Evolutionary conservation across 64 coral and sea anemone species (phyloP).

Genomic region (Catalaphyllia jardinei): DNA sequence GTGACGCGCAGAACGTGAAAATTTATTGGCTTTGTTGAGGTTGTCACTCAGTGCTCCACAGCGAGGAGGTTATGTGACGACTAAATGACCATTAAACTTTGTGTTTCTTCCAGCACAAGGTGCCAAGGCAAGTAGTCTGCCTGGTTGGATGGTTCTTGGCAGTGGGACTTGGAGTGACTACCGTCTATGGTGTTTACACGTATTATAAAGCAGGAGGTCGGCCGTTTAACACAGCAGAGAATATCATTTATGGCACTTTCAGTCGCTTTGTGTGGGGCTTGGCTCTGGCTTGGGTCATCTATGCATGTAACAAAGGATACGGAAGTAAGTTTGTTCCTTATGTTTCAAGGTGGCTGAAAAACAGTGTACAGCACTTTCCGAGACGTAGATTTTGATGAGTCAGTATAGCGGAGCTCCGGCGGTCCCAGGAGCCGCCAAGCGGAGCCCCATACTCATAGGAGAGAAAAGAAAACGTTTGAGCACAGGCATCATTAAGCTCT

Average conservation of each 20-base stretch:
- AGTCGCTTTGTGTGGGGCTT: slow-evolving; percentile 67
- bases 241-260: slow-evolving; percentile 77
- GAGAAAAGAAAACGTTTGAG: too few relatives aligned
- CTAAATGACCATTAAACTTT: not conserved
- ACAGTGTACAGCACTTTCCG: too few relatives aligned
- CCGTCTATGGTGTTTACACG: slow-evolving; percentile 72
- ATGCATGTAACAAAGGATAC: slow-evolving; percentile 80
- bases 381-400: too few relatives aligned
- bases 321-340: slow-evolving; percentile 57
- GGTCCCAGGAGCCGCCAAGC: too few relatives aligned
- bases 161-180: slow-evolving; percentile 26
- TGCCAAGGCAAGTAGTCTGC: not conserved
- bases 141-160: slow-evolving; percentile 57
- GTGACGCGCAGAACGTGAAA: too few relatives aligned
- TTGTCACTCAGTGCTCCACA: too few relatives aligned
- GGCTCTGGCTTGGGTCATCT: slow-evolving; percentile 85
- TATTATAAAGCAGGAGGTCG: slow-evolving; percentile 37
- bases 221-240: slow-evolving; percentile 69
- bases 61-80: too few relatives aligned
- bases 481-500: too few relatives aligned
- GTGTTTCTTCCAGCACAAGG: not conserved
- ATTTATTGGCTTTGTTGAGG: too few relatives aligned
- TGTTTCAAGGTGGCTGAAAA: not conserved
- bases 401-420: too few relatives aligned
- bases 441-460: too few relatives aligned